A percentile compares a stretch with the other conserved stretches of the same genome.
These are phyloP conservation scores for Aspidiotus rigidus DNA, from an alignment of 2,888 invertebrate genomes.

Conservation along the genomic window DNA sequence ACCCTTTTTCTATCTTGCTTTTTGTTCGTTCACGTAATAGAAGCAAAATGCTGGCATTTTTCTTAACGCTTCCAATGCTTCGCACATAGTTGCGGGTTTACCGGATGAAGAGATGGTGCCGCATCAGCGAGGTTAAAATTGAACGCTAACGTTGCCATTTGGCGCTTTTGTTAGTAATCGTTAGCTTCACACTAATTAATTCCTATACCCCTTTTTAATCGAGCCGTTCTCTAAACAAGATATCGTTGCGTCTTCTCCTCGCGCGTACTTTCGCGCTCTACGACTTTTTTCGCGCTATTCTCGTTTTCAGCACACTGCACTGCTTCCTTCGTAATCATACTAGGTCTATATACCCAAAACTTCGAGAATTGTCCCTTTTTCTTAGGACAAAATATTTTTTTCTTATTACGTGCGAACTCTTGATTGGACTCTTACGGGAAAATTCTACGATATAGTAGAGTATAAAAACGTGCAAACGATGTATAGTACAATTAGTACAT, in stretches of 20 bases:
- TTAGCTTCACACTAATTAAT: slow-evolving; percentile 34
- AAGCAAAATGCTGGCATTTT: slow-evolving; percentile 31
- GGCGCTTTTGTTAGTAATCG: slow-evolving; percentile 33
- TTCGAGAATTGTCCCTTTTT: too few species aligned
- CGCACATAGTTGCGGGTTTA: slow-evolving; percentile 29
- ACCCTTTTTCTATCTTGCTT: slow-evolving; percentile 28
- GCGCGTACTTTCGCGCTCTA: too few species aligned
- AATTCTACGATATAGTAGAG: too few species aligned
- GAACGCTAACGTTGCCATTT: slow-evolving; percentile 24
- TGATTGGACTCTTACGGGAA: too few species aligned
- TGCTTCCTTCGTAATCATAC: too few species aligned
- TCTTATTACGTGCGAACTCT: too few species aligned
- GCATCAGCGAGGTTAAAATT: slow-evolving; percentile 33
- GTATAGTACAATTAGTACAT: too few species aligned
- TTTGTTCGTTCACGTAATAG: slow-evolving; percentile 7
- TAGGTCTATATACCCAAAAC: too few species aligned
- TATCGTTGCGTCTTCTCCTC: not conserved
- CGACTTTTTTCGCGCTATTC: too few species aligned
- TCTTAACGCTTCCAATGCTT: slow-evolving; percentile 21
- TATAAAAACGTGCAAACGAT: too few species aligned
- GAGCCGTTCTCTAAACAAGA: slow-evolving; percentile 31
- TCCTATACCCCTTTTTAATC: slow-evolving; percentile 32
- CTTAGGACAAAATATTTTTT: too few species aligned
- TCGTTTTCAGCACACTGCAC: too few species aligned
- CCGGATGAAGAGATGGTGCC: not conserved